Percentiles rank a stretch among this genome's conserved stretches.
Conservation (phyloP, 1,140 invertebrate species). For the Trichonephila inaurata region DNA sequence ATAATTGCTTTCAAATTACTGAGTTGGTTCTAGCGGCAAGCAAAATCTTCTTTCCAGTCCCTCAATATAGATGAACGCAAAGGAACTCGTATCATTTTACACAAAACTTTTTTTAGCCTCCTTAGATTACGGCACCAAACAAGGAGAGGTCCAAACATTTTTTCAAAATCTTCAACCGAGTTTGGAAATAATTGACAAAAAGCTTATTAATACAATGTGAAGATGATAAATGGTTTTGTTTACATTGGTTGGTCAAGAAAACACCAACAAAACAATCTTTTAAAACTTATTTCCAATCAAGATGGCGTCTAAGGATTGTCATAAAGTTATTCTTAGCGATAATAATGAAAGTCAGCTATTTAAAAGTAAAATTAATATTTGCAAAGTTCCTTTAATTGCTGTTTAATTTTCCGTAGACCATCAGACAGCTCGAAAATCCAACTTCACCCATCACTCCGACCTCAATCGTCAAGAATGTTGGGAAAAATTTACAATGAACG, state of each 20-base stretch:
- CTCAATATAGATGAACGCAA: not conserved
- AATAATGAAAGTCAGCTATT: not conserved
- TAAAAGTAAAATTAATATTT: not conserved
- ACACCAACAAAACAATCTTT: not conserved
- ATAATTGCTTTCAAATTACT: not conserved
- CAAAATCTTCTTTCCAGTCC: not conserved
- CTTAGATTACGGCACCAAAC: constrained; percentile 40
- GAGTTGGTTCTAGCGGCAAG: not conserved
- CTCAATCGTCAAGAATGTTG: constrained; percentile 71
- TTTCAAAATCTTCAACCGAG: not conserved
- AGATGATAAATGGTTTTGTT: not conserved
- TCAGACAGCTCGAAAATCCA: not conserved
- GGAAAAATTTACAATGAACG: constrained; percentile 76
- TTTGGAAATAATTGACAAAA: not conserved
- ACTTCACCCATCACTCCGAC: not conserved
- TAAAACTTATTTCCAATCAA: constrained; percentile 30
- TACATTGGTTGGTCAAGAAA: not conserved
- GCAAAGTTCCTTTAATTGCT: not conserved
- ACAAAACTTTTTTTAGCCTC: constrained; percentile 11
- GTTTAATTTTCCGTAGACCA: not conserved
- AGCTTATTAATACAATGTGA: not conserved
- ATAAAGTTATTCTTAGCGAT: constrained; percentile 4
- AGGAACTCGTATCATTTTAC: constrained; percentile 58
- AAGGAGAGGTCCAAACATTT: not conserved
- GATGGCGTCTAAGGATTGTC: constrained; percentile 59